phyloP scores from a whole-genome alignment of 2,888 invertebrate genomes.

The Drosophila paranaensis region DNA sequence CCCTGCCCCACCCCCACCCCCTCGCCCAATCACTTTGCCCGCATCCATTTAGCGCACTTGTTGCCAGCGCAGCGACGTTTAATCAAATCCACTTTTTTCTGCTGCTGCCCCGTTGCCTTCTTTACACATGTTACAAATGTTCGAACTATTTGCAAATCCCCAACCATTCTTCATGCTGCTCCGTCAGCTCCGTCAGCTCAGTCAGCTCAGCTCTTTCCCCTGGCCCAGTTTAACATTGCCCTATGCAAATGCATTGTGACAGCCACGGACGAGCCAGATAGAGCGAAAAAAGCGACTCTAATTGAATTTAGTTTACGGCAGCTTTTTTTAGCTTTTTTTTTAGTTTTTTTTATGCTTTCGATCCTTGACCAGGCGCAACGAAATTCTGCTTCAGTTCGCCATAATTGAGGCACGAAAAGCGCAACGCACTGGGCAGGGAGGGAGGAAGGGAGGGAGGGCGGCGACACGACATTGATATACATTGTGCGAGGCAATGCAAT shows the following conservation, averaged over 20 bases:
- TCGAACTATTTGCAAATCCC: constrained; percentile 36
- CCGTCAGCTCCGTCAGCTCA: constrained; percentile 1
- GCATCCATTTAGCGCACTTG: constrained; percentile 54
- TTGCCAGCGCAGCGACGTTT: constrained; percentile 59
- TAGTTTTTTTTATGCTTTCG: constrained; percentile 18
- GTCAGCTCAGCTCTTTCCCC: background rate
- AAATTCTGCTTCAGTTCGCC: constrained; percentile 20
- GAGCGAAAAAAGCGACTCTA: constrained; percentile 44
- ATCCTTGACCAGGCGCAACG: constrained; percentile 53
- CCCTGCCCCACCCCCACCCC: background rate
- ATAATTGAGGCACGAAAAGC: constrained; percentile 67
- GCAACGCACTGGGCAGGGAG: constrained; percentile 55
- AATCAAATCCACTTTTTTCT: constrained; percentile 60
- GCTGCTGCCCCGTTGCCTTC: constrained; percentile 20
- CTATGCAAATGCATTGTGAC: constrained; percentile 74
- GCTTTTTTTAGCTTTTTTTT: constrained; percentile 63
- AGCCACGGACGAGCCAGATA: constrained; percentile 26
- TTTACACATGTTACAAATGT: constrained; percentile 67
- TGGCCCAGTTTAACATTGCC: constrained; percentile 1
- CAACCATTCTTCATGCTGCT: background rate
- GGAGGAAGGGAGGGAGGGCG: background rate
- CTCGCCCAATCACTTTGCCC: constrained; percentile 38
- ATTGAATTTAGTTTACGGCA: constrained; percentile 74
- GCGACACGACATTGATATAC: constrained; percentile 36
- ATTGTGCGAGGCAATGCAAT: constrained; percentile 54